A percentile compares a stretch with the other conserved stretches of the same genome.
Evolutionary conservation across 1,140 invertebrate genomes (phyloP).

Genomic region (Leptopilina boulardi): DNA sequence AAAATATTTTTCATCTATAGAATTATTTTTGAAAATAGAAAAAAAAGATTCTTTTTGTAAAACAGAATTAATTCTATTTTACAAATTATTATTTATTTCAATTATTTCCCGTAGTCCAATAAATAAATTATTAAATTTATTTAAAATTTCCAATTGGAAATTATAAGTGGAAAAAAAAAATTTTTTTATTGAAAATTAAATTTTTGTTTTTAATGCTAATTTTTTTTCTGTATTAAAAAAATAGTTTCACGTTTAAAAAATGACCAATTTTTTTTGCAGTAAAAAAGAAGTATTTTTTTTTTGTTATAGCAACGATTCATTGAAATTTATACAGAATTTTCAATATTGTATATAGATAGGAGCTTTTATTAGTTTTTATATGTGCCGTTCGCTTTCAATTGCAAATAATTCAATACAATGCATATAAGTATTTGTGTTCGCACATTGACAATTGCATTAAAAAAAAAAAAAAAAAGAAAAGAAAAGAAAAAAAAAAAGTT

Average conservation of each 20-base stretch:
- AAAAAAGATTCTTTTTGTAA: too few relatives aligned
- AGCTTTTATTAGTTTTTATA: constrained; percentile 8
- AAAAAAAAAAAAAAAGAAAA: not conserved
- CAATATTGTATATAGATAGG: not conserved
- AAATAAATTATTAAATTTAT: too few relatives aligned
- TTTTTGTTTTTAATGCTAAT: too few relatives aligned
- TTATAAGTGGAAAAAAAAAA: too few relatives aligned
- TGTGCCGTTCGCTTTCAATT: not conserved
- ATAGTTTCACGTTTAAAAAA: not conserved
- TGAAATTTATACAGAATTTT: not conserved
- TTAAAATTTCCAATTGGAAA: too few relatives aligned
- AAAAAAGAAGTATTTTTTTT: not conserved
- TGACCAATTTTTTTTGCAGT: not conserved
- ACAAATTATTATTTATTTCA: too few relatives aligned
- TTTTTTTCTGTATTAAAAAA: too few relatives aligned
- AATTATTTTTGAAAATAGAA: too few relatives aligned
- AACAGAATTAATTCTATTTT: too few relatives aligned
- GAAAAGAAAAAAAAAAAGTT: not conserved
- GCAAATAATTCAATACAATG: constrained; percentile 22
- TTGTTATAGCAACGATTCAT: not conserved
- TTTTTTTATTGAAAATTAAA: too few relatives aligned
- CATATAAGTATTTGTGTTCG: not conserved
- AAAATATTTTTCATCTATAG: too few relatives aligned
- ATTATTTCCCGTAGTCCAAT: too few relatives aligned
- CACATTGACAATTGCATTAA: constrained; percentile 12